Conservation (phyloP, 2,113 vertebrate genomes). For the Cisticola juncidis region DNA sequence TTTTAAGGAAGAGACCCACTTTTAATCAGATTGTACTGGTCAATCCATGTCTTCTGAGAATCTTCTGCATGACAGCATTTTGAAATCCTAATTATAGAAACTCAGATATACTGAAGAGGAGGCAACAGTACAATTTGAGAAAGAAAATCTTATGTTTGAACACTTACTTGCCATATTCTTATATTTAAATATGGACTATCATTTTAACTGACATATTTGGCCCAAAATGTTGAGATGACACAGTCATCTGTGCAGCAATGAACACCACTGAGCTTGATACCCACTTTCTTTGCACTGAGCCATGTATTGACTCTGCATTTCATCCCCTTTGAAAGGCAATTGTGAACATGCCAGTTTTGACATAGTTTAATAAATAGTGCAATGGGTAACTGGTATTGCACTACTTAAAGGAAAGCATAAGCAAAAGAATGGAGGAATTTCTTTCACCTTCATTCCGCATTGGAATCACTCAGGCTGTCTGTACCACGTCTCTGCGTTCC, state of each 20-base stretch:
- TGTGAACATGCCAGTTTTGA: background rate
- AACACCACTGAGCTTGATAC: background rate
- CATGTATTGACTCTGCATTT: background rate
- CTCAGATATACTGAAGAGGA: background rate
- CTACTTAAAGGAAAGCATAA: conserved; percentile 5
- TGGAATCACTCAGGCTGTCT: background rate
- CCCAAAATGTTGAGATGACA: background rate
- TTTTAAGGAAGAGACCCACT: background rate
- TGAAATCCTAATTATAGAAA: conserved; percentile 7
- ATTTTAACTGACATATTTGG: background rate
- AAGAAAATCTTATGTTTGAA: background rate
- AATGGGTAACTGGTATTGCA: background rate
- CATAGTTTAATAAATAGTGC: background rate
- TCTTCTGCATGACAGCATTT: background rate
- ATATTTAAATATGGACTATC: background rate
- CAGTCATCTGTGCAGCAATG: background rate
- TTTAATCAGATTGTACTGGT: background rate
- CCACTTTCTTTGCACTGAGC: background rate
- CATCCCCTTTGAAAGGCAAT: background rate
- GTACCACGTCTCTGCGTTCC: background rate
- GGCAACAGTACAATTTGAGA: background rate
- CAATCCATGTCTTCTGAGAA: background rate
- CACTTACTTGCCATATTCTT: background rate
- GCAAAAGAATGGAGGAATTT: background rate
- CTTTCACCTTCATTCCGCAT: background rate